Base-by-base conservation (phyloP, 2,797 vertebrate species). In the Dermochelys coriacea region DNA sequence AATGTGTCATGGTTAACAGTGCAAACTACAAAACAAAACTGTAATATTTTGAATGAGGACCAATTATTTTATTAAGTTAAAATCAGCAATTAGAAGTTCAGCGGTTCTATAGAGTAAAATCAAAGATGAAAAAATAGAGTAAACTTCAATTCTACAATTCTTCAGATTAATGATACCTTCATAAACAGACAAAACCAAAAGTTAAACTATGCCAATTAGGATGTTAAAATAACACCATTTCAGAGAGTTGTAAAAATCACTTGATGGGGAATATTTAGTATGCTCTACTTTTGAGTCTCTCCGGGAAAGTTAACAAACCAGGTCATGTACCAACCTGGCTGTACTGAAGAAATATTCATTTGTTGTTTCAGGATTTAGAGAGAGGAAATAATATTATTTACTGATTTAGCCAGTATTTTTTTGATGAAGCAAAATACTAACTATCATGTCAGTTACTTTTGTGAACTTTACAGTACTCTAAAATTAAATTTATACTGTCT, bases 111-210 rank as follows among this genome's bases (percentile, higher is more conserved):
- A 25, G 5, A 91, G 84, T 12, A 91, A 95, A 95, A 90, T 71
- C 7, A 64, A 90, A 84, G 45, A 80, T 10, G 49, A 14, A 93
- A 95, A 96, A 95, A 82, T 68, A 93, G 52, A 78, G 12, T 1
- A 1, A 95, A 91, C 41, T 95, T 82, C 86, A 93, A 55, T 51
- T 91, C 89, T 85, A 89, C 59, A 94, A 91, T 59, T 94, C 6
- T 78, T 94, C 5, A 86, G 93, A 83, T 95, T 57, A 84, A 84
- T 41, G 7, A 59, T 78, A 91, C 85, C 88, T 93, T 95, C 89
- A 95, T 88, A 88, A 96, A 96, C 90, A 96, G 92, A 94, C 12
- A 47, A 77, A 88, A 55, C 3, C 18, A 94, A 94, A 96, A 84
- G 74, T 80, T 77, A 94, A 90, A 94, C 54, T 51, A 31, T n/a